Conservation (phyloP, 2,888 invertebrate species). For the Athalia circularis region DNA sequence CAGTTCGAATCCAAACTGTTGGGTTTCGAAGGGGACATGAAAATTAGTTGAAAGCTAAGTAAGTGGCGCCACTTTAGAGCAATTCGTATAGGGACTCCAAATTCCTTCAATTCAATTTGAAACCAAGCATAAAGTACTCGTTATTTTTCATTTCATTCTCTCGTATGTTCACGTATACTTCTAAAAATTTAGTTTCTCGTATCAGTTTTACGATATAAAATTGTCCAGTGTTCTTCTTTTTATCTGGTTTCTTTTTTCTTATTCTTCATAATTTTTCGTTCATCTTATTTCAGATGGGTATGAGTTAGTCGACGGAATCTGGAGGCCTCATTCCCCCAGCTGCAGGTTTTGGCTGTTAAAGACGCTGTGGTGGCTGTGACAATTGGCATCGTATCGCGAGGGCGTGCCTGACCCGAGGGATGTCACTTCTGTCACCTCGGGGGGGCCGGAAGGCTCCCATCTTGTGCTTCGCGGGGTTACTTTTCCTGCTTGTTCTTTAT, state of each 20-base stretch:
- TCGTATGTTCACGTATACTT: no score
- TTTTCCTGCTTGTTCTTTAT: conserved; percentile 71
- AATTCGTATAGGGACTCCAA: no score
- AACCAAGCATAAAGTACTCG: no score
- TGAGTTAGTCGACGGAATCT: conserved; percentile 60
- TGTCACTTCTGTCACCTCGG: conserved; percentile 72
- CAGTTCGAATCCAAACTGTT: no score
- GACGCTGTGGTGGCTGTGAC: conserved; percentile 23
- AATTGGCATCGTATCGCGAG: conserved; percentile 40
- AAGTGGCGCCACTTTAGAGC: no score
- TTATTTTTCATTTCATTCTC: no score
- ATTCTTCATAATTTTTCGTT: background rate
- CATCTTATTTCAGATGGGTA: conserved; percentile 61
- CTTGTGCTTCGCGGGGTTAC: conserved; percentile 71
- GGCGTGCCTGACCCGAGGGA: conserved; percentile 52
- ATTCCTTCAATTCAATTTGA: no score
- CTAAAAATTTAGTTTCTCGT: background rate
- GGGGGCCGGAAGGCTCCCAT: conserved; percentile 72
- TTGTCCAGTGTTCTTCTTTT: background rate
- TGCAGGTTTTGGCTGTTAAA: conserved; percentile 47
- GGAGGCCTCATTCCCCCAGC: conserved; percentile 54
- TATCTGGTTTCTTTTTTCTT: background rate
- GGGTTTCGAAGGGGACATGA: no score
- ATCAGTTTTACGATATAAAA: background rate
- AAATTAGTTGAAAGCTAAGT: no score